These are phyloP conservation scores for Cheilosia variabilis DNA, from an alignment of 2,888 invertebrate genomes.

Conservation along the genomic window DNA sequence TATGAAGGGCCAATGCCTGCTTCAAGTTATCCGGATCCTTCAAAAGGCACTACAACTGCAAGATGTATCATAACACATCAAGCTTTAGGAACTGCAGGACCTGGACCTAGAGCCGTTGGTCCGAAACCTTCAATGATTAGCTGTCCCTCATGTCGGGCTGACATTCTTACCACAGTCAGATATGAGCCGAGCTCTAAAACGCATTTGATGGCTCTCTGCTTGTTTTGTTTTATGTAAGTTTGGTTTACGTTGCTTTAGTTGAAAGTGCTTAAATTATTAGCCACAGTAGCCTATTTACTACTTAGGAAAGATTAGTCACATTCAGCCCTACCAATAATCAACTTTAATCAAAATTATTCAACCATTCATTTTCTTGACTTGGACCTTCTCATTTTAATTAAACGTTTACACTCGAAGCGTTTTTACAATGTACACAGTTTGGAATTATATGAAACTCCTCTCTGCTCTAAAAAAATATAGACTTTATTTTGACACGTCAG, in stretches of 20 bases:
- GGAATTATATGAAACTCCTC: no score
- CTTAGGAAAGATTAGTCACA: neutral
- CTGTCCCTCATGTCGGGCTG: constrained; percentile 83
- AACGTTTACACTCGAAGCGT: no score
- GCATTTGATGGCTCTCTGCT: constrained; percentile 69
- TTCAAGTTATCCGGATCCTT: constrained; percentile 23
- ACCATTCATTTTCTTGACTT: no score
- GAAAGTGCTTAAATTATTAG: neutral
- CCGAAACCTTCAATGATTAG: constrained; percentile 77
- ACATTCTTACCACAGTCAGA: constrained; percentile 81
- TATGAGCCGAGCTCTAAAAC: constrained; percentile 76
- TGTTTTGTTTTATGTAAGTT: constrained; percentile 76
- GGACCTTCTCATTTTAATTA: no score
- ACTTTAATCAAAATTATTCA: no score
- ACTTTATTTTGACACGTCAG: no score
- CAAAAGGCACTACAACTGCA: constrained; percentile 24
- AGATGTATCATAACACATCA: constrained; percentile 58
- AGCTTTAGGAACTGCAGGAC: neutral
- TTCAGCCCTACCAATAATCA: no score
- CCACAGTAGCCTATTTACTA: neutral
- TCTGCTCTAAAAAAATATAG: no score
- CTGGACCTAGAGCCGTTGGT: constrained; percentile 77
- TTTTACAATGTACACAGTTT: no score
- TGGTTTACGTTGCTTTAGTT: neutral
- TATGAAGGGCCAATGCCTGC: constrained; percentile 23